Evolutionary conservation across 2,888 invertebrate genomes (phyloP).

Genomic region (Chrysopilus asiliformis): DNA sequence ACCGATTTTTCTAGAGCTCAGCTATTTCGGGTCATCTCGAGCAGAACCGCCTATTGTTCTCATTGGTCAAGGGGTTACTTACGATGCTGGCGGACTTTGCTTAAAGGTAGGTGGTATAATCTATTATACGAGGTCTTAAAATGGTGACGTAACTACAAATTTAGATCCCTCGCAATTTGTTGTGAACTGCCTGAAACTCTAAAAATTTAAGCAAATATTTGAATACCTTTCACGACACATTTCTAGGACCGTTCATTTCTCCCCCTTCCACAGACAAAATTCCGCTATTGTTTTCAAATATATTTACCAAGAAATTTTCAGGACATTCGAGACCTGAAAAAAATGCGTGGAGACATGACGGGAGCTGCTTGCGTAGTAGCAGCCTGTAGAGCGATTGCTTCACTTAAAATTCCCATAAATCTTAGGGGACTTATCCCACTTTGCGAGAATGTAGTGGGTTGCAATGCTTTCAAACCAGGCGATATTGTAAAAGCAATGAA

Average conservation of each 20-base stretch:
- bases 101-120: constrained; percentile 37
- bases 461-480: constrained; percentile 60
- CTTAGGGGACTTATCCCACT: constrained; percentile 61
- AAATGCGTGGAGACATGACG: constrained; percentile 73
- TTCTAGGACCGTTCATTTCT: too few relatives aligned
- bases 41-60: constrained; percentile 53
- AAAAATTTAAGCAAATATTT: too few relatives aligned
- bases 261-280: constrained; percentile 21
- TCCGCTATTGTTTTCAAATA: neutral
- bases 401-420: constrained; percentile 55
- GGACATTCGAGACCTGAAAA: constrained; percentile 41
- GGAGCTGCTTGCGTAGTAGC: constrained; percentile 68
- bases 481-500: constrained; percentile 61
- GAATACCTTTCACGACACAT: too few relatives aligned
- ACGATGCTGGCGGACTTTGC: constrained; percentile 61
- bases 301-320: neutral
- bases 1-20: constrained; percentile 64
- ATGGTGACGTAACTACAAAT: neutral
- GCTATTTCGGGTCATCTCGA: constrained; percentile 50
- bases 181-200: too few relatives aligned
- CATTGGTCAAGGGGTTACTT: constrained; percentile 55
- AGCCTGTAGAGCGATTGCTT: constrained; percentile 53
- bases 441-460: constrained; percentile 66
- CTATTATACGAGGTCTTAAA: neutral
- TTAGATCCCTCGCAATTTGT: too few relatives aligned